Percentiles rank a stretch among this genome's conserved stretches.
These are phyloP conservation scores for Gobio occitaniae DNA, from an alignment of 2,797 vertebrate genomes.

Conservation along the genomic window DNA sequence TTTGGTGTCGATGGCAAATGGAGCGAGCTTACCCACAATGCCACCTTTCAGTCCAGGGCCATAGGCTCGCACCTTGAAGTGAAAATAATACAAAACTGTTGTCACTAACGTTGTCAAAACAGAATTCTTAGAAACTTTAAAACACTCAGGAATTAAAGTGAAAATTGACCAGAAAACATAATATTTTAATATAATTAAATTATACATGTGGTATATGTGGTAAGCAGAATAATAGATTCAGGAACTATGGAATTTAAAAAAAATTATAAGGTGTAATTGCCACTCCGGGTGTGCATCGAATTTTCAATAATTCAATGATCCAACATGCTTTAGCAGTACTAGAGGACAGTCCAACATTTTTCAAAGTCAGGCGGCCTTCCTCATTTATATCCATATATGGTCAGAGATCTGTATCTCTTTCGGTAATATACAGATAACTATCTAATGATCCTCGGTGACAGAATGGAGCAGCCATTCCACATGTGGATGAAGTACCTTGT, in stretches of 20 bases:
- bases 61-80: constrained; percentile 86
- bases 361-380: background rate
- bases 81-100: background rate
- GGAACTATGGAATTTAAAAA: background rate
- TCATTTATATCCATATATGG: constrained; percentile 33
- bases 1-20: constrained; percentile 95
- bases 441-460: constrained; percentile 18
- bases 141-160: background rate
- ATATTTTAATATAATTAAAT: background rate
- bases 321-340: background rate
- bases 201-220: background rate
- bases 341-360: constrained; percentile 10
- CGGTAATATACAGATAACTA: background rate
- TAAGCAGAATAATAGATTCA: background rate
- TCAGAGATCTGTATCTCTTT: constrained; percentile 23
- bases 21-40: constrained; percentile 88
- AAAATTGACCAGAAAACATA: background rate
- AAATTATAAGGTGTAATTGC: background rate
- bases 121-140: background rate
- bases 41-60: constrained; percentile 91
- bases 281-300: background rate
- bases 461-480: constrained; percentile 12
- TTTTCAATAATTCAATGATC: background rate
- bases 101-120: background rate
- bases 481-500: constrained; percentile 31